Conservation (phyloP, 2,113 vertebrate species). For the Tachysurus vachellii region DNA sequence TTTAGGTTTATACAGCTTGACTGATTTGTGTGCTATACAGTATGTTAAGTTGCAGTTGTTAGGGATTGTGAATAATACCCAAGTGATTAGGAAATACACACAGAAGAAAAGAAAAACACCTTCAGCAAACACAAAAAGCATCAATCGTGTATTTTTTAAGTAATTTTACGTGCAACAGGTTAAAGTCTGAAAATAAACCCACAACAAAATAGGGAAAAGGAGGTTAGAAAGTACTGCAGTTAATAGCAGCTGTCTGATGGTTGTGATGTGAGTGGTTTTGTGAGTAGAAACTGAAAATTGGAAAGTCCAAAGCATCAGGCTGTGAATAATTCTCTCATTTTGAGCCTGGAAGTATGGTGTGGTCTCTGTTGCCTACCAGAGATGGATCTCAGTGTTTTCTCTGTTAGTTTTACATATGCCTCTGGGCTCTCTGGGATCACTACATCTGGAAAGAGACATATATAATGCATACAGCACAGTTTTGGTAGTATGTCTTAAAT, state of each 20-base stretch:
- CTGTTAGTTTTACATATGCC: slow-evolving; percentile 94
- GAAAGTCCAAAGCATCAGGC: slow-evolving; percentile 59
- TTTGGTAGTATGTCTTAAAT: slow-evolving; percentile 20
- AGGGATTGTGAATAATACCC: slow-evolving; percentile 47
- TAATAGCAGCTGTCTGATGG: slow-evolving; percentile 40
- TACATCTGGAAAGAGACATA: slow-evolving; percentile 93
- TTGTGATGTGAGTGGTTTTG: slow-evolving; percentile 53
- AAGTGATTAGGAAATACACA: slow-evolving; percentile 21
- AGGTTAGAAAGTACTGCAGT: slow-evolving; percentile 63
- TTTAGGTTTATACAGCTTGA: not conserved
- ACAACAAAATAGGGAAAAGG: slow-evolving; percentile 57
- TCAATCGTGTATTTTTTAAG: slow-evolving; percentile 50
- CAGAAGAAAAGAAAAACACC: slow-evolving; percentile 24
- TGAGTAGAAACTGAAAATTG: slow-evolving; percentile 59
- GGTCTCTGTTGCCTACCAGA: slow-evolving; percentile 84
- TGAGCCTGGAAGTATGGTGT: slow-evolving; percentile 61
- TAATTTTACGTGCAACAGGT: slow-evolving; percentile 54
- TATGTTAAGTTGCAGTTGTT: not conserved
- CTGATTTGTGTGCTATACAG: not conserved
- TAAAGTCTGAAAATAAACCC: slow-evolving; percentile 60
- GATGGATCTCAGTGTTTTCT: slow-evolving; percentile 85
- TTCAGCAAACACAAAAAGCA: slow-evolving; percentile 37
- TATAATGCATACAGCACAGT: slow-evolving; percentile 68
- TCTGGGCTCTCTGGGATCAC: slow-evolving; percentile 92
- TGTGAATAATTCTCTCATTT: slow-evolving; percentile 36